Conservation (phyloP, 2,888 invertebrate species). For the Metellina segmentata region DNA sequence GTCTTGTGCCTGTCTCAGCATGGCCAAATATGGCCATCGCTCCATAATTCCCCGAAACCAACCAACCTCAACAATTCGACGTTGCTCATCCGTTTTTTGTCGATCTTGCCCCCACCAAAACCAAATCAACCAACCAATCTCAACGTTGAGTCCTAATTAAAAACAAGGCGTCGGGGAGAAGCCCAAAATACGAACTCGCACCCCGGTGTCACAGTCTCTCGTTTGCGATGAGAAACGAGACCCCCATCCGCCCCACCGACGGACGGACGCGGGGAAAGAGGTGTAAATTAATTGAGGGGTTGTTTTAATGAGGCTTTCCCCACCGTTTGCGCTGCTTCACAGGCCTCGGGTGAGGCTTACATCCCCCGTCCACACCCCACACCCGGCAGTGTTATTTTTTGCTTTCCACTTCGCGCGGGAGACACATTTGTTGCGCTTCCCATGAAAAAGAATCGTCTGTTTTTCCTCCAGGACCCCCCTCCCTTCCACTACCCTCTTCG, state of each 20-base stretch:
- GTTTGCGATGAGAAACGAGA: neutral
- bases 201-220: neutral
- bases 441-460: conserved; percentile 61
- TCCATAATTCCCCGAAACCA: too few species aligned
- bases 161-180: too few species aligned
- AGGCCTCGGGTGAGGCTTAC: conserved; percentile 33
- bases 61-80: too few species aligned
- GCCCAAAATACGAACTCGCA: too few species aligned
- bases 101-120: too few species aligned
- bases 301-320: conserved; percentile 64
- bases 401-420: neutral
- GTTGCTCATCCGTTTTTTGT: too few species aligned
- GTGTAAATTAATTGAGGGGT: conserved; percentile 73
- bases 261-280: neutral
- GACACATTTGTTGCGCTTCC: conserved; percentile 67
- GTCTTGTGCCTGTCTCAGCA: too few species aligned
- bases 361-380: neutral
- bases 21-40: too few species aligned
- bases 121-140: too few species aligned
- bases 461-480: neutral
- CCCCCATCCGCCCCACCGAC: neutral
- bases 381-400: conserved; percentile 19
- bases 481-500: neutral
- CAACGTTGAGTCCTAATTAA: too few species aligned
- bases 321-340: conserved; percentile 2